These are phyloP conservation scores for Enteromius paludinosus DNA, from an alignment of 2,797 vertebrate species.

Conservation along the genomic window DNA sequence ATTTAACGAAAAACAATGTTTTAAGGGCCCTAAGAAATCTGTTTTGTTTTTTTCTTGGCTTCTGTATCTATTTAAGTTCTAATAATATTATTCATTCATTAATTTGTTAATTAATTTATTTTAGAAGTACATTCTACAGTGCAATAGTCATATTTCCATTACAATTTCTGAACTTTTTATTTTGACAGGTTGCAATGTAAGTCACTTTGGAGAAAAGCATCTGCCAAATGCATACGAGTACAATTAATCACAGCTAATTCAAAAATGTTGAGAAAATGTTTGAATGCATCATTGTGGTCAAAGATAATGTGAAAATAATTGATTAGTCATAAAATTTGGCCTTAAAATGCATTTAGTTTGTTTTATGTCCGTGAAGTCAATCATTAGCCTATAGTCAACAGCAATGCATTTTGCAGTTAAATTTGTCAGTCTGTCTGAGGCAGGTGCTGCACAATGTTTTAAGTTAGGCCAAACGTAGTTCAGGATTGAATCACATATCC, in stretches of 20 bases:
- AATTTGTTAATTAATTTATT: background rate
- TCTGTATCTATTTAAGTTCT: background rate
- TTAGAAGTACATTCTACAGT: background rate
- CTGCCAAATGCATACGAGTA: background rate
- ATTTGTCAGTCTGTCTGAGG: background rate
- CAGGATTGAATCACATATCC: background rate
- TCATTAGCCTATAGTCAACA: background rate
- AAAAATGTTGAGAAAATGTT: background rate
- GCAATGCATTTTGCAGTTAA: background rate
- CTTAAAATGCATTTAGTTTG: background rate
- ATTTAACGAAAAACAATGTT: background rate
- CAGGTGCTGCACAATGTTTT: background rate
- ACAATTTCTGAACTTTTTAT: background rate
- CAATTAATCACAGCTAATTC: background rate
- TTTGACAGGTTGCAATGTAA: background rate
- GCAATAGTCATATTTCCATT: background rate
- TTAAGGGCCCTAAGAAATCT: too few relatives aligned
- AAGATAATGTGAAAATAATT: background rate
- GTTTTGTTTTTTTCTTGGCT: background rate
- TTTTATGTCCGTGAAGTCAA: background rate
- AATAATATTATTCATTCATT: background rate
- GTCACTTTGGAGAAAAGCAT: background rate
- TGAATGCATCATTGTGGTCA: background rate
- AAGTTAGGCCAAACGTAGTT: background rate
- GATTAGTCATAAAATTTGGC: background rate